Percentiles rank a stretch among this genome's conserved stretches.
Evolutionary conservation across 2,888 invertebrate genomes (phyloP).

Genomic region (Gryllus longicercus): DNA sequence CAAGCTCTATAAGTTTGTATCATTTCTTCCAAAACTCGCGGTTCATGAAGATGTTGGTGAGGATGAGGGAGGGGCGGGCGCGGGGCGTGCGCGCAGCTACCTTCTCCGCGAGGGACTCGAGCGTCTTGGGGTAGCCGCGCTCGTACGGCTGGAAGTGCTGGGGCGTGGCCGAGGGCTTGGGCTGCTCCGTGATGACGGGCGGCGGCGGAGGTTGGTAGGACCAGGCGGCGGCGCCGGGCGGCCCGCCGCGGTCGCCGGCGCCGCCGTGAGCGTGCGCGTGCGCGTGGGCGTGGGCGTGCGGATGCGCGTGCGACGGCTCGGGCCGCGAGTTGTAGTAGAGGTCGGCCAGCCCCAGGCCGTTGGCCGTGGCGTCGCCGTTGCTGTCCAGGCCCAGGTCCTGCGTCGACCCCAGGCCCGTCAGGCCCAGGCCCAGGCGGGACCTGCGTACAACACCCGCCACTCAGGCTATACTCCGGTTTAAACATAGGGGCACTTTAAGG

Average conservation of each 20-base stretch:
- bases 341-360: slow-evolving; percentile 56
- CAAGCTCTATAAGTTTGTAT: too few species aligned
- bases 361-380: slow-evolving; percentile 34
- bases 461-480: too few species aligned
- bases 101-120: slow-evolving; percentile 88
- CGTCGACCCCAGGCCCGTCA: slow-evolving; percentile 62
- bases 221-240: slow-evolving; percentile 46
- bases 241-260: not conserved
- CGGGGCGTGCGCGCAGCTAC: slow-evolving; percentile 43
- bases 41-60: not conserved
- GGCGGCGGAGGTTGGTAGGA: slow-evolving; percentile 76
- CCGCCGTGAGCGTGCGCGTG: not conserved
- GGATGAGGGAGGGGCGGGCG: too few species aligned
- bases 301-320: slow-evolving; percentile 29
- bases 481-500: too few species aligned
- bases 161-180: slow-evolving; percentile 61
- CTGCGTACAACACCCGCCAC: slow-evolving; percentile 11
- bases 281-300: slow-evolving; percentile 49
- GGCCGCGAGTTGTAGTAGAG: slow-evolving; percentile 74
- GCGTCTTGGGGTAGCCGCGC: slow-evolving; percentile 78
- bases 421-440: slow-evolving; percentile 63
- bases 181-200: slow-evolving; percentile 87
- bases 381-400: slow-evolving; percentile 47
- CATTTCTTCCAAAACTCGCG: not conserved
- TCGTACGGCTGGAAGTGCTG: slow-evolving; percentile 87